Evolutionary conservation across 1,140 invertebrate species (phyloP), one percentile per base, ranked within the genome.

Genomic region (Aphidius ervi): DNA sequence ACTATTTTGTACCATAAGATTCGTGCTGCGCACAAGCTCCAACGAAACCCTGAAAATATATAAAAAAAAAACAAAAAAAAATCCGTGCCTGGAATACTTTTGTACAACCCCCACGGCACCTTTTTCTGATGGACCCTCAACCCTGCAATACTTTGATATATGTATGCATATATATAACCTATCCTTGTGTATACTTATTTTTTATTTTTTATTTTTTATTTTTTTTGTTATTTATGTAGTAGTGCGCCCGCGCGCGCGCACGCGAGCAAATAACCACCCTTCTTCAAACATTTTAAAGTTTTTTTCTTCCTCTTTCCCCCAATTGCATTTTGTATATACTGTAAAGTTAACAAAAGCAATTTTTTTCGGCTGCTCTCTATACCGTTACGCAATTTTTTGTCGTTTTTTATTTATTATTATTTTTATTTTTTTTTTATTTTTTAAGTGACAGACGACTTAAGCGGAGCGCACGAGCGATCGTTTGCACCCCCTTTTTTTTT

Each of bases 201-300:
- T 63, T 46, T 59, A 62, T 48, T 59, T 49, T 48, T 37, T 23
- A 37, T 63, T 61, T 58, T 39, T 57, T 65, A n/a, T 45, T 2
- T 45, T 45, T 45, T 7, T 45, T 2, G 7, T 2, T 10, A 45
- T 7, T 45, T 7, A 7, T 45, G 7, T 7, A 45, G 7, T 45
- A 45, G 59, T 45, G 46, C n/a, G 46, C 62, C 55, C 57, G 47
- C 61, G 20, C 61, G 48, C 55, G 49, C 45, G 9, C 39, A 6
- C 55, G 43, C 5, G 55, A 39, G 16, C 23, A 23, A 7, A 40
- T 1, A 49, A 58, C 65, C 69, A 66, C 69, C 70, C 70, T 71
- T 72, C 65, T 63, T 71, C 68, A 72, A 76, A 73, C 74, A 76
- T 74, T 79, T 77, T 77, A 79, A 78, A 78, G 66, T 76, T 77